These are phyloP conservation scores for Cotesia vestalis DNA, from an alignment of 1,140 invertebrate genomes.

Conservation along the genomic window DNA sequence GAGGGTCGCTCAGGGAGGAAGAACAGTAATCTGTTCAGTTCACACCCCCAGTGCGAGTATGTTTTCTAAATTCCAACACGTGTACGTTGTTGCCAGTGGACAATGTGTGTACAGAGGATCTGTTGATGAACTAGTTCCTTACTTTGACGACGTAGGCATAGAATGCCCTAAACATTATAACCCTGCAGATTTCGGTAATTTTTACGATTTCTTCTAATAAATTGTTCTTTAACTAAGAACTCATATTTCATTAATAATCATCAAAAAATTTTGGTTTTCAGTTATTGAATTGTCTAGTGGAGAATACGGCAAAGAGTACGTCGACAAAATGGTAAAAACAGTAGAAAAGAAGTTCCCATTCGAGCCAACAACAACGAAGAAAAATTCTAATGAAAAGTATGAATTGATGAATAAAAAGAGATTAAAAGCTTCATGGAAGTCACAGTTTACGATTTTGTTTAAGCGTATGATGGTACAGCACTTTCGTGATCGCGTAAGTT, in stretches of 20 bases:
- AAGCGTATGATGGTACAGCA: constrained; percentile 33
- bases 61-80: constrained; percentile 80
- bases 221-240: too few species aligned
- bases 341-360: constrained; percentile 28
- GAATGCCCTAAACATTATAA: constrained; percentile 81
- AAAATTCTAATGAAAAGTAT: constrained; percentile 7
- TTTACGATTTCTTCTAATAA: neutral
- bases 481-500: constrained; percentile 29
- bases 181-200: constrained; percentile 83
- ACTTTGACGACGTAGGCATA: constrained; percentile 72
- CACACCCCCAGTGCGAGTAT: constrained; percentile 88
- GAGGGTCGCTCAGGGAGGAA: constrained; percentile 79
- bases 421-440: constrained; percentile 19
- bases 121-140: constrained; percentile 74
- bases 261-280: too few species aligned
- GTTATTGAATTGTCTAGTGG: constrained; percentile 24
- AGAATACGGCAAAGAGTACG: constrained; percentile 26
- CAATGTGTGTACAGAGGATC: constrained; percentile 80
- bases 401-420: neutral
- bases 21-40: constrained; percentile 90
- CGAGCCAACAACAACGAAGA: neutral
- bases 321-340: constrained; percentile 26
- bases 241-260: neutral
- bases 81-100: constrained; percentile 78
- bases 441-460: constrained; percentile 22